phyloP scores from a whole-genome alignment of 2,888 invertebrate genomes.

The Aethes cnicana region DNA sequence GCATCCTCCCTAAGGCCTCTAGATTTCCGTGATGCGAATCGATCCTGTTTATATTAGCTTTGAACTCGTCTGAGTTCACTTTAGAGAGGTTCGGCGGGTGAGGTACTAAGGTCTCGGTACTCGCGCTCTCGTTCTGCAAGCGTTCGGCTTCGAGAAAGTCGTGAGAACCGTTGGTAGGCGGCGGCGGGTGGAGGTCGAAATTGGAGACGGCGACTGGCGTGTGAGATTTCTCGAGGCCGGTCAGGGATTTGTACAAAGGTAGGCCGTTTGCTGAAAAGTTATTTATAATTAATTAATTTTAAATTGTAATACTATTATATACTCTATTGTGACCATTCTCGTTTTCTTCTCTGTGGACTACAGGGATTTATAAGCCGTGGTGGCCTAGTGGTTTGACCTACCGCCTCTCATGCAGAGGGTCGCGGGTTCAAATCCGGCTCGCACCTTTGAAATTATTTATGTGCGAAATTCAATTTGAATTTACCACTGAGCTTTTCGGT shows the following conservation, averaged over 20 bases:
- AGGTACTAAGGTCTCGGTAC: constrained; percentile 46
- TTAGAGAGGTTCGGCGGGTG: constrained; percentile 41
- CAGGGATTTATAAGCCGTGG: too few relatives aligned
- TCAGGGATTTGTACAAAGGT: constrained; percentile 34
- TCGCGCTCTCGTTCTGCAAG: constrained; percentile 46
- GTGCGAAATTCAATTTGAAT: too few relatives aligned
- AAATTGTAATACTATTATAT: too few relatives aligned
- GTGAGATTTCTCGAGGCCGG: constrained; percentile 55
- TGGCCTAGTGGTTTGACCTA: too few relatives aligned
- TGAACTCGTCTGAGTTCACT: constrained; percentile 56
- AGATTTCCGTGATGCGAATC: constrained; percentile 74
- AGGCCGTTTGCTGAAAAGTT: constrained; percentile 10
- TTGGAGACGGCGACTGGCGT: constrained; percentile 53
- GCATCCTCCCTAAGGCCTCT: constrained; percentile 51
- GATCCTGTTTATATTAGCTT: constrained; percentile 77
- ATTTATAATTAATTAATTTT: too few relatives aligned
- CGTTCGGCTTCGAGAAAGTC: constrained; percentile 60
- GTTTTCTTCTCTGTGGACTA: too few relatives aligned
- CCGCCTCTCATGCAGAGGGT: too few relatives aligned
- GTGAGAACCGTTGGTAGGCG: constrained; percentile 56
- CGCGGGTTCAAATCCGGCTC: too few relatives aligned
- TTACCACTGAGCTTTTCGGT: too few relatives aligned
- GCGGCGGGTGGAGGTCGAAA: constrained; percentile 51
- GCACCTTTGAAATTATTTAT: too few relatives aligned
- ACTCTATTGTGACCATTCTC: too few relatives aligned